Conservation (phyloP, 1,140 invertebrate genomes). For the Acyrthosiphon pisum region DNA sequence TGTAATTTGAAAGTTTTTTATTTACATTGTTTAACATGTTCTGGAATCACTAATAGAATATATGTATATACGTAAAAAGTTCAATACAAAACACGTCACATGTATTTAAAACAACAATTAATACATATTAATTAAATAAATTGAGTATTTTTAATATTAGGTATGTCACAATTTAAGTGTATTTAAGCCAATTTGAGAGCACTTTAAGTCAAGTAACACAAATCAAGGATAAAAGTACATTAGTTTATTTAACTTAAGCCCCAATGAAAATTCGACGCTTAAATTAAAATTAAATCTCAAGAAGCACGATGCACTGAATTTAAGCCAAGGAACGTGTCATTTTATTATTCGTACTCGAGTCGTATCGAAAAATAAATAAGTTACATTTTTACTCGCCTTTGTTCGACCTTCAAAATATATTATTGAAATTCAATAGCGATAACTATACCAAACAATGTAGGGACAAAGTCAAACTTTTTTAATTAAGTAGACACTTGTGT, state of each 20-base stretch:
- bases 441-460: neutral
- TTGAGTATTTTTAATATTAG: neutral
- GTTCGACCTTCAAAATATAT: neutral
- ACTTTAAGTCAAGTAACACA: neutral
- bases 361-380: neutral
- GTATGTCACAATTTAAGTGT: neutral
- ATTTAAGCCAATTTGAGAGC: neutral
- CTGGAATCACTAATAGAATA: neutral
- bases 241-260: neutral
- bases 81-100: neutral
- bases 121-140: neutral
- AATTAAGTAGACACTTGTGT: neutral
- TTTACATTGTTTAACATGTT: neutral
- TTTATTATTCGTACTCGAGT: neutral
- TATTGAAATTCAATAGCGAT: neutral
- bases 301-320: neutral
- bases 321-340: neutral
- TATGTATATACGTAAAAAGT: neutral
- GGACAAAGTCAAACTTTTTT: neutral
- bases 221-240: neutral
- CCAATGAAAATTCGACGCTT: neutral
- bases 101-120: neutral
- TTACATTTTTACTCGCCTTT: neutral
- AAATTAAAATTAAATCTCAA: slow-evolving; percentile 8
- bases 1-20: neutral